These are phyloP conservation scores for Promerops cafer DNA, from an alignment of 2,113 vertebrate species.

Conservation along the genomic window DNA sequence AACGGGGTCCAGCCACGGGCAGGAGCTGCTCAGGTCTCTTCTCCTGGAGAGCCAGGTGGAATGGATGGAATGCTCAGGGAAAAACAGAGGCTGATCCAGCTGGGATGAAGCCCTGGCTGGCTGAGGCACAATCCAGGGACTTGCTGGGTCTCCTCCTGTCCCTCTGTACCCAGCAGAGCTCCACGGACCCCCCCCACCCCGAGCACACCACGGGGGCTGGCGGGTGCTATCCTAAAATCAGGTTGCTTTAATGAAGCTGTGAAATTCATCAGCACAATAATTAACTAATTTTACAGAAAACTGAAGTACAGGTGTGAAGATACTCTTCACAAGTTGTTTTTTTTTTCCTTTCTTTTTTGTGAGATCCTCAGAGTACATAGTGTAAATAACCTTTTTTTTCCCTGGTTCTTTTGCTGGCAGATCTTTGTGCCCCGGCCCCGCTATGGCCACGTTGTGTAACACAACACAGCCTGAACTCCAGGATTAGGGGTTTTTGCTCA, in stretches of 20 bases:
- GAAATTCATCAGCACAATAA: conserved; percentile 23
- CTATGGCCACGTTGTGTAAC: neutral
- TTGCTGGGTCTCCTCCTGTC: neutral
- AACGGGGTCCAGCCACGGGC: neutral
- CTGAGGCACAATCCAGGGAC: rapidly evolving
- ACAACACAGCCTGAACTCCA: neutral
- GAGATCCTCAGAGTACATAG: conserved; percentile 26
- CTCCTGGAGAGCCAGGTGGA: neutral
- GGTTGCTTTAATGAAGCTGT: neutral
- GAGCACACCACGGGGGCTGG: rapidly evolving
- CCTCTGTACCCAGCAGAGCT: neutral
- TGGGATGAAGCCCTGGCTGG: neutral
- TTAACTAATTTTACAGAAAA: conserved; percentile 30
- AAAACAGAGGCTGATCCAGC: neutral
- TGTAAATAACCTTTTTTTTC: conserved; percentile 37
- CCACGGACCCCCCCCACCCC: rapidly evolving
- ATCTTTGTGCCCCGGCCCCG: neutral
- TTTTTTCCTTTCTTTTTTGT: neutral
- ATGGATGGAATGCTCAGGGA: neutral
- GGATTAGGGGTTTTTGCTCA: neutral
- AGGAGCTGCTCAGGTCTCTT: neutral
- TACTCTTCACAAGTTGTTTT: neutral
- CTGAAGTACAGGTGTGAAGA: neutral
- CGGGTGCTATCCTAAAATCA: rapidly evolving
- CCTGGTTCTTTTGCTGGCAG: neutral